Conservation (phyloP, 1,140 invertebrate species). For the Steinernema khuongi region DNA sequence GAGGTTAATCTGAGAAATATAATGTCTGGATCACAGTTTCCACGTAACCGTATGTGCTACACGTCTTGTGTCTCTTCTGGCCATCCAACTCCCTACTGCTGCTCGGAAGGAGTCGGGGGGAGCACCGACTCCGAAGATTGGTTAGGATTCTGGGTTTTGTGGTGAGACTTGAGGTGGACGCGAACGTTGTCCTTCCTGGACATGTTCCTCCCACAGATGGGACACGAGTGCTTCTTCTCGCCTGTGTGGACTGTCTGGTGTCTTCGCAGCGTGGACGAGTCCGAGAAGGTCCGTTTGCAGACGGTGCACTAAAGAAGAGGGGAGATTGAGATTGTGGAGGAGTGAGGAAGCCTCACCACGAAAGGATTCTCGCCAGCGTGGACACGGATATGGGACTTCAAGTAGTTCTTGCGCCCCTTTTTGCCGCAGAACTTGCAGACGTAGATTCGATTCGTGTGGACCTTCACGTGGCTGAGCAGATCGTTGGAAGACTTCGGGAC, state of each 20-base stretch:
- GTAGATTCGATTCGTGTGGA: conserved; percentile 29
- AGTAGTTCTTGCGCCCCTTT: conserved; percentile 71
- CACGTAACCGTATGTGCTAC: not conserved
- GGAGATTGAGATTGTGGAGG: not conserved
- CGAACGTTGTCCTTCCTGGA: conserved; percentile 37
- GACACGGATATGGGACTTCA: conserved; percentile 82
- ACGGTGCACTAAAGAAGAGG: conserved; percentile 28
- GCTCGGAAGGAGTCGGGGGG: not conserved
- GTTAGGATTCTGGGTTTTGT: not conserved
- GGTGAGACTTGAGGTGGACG: conserved; percentile 30
- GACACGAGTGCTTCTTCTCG: conserved; percentile 34
- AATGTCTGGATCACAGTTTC: no score
- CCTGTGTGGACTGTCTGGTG: conserved; percentile 33
- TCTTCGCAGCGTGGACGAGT: conserved; percentile 32
- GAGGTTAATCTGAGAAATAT: no score
- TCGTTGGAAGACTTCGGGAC: conserved; percentile 6
- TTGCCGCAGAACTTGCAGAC: conserved; percentile 36
- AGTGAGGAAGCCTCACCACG: conserved; percentile 37
- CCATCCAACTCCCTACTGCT: not conserved
- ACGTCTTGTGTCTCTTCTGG: not conserved
- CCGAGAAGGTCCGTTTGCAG: conserved; percentile 28
- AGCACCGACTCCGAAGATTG: not conserved
- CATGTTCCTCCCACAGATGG: conserved; percentile 32
- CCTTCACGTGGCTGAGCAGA: conserved; percentile 19
- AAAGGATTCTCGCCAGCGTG: conserved; percentile 91